Conservation (phyloP, 2,888 invertebrate genomes). For the Drosophila rubida region DNA sequence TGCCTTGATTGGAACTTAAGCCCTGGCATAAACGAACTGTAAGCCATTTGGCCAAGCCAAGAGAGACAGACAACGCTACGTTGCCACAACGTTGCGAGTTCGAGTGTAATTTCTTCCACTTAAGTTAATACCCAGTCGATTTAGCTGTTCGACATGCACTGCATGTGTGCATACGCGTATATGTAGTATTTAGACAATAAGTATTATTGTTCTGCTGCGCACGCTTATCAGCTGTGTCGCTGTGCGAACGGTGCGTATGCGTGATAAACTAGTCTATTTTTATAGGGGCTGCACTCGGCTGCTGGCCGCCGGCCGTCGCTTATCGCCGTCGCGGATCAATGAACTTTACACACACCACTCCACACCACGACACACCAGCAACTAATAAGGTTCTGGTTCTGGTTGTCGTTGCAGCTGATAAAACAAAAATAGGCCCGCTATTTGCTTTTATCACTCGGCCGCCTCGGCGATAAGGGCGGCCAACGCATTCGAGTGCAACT, state of each 20-base stretch:
- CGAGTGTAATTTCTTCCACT: slow-evolving; percentile 83
- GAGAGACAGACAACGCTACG: neutral
- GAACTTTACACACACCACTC: slow-evolving; percentile 60
- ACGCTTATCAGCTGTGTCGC: slow-evolving; percentile 14
- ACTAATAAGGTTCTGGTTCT: slow-evolving; percentile 46
- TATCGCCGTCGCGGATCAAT: slow-evolving; percentile 73
- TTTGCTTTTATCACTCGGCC: slow-evolving; percentile 43
- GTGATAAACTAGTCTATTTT: slow-evolving; percentile 59
- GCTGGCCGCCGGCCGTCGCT: slow-evolving; percentile 25
- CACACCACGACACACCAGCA: too few relatives aligned
- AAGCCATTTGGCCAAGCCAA: slow-evolving; percentile 71
- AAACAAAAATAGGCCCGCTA: slow-evolving; percentile 46
- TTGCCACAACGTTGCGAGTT: slow-evolving; percentile 61
- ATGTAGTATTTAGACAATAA: slow-evolving; percentile 22
- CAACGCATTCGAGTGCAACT: slow-evolving; percentile 5
- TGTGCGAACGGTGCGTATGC: slow-evolving; percentile 55
- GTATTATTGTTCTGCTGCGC: slow-evolving; percentile 31
- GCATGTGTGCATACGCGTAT: too few relatives aligned
- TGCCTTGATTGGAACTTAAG: slow-evolving; percentile 84
- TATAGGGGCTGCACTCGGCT: slow-evolving; percentile 24
- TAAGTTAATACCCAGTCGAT: slow-evolving; percentile 81
- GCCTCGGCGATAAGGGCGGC: slow-evolving; percentile 34
- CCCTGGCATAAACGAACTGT: slow-evolving; percentile 79
- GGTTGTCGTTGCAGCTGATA: slow-evolving; percentile 55
- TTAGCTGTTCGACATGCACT: slow-evolving; percentile 69